Evolutionary conservation across 2,888 invertebrate species (phyloP).

Genomic region (Ichneumon xanthorius): DNA sequence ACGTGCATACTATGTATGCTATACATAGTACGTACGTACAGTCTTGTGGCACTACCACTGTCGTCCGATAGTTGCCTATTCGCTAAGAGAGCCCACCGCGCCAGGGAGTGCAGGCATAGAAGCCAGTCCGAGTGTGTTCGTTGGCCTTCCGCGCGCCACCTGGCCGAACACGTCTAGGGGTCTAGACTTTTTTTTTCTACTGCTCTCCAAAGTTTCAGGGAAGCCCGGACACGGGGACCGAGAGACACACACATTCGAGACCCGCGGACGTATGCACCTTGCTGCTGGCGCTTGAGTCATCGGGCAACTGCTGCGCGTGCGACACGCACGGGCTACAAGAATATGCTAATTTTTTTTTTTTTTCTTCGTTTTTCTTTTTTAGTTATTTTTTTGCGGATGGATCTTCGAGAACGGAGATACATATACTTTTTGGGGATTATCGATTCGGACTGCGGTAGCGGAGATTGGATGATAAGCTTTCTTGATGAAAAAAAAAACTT

Average conservation of each 20-base stretch:
- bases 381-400: conserved; percentile 4
- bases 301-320: conserved; percentile 58
- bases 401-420: background rate
- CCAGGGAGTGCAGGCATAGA: background rate
- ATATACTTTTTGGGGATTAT: background rate
- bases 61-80: background rate
- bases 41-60: conserved; percentile 22
- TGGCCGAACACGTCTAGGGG: conserved; percentile 75
- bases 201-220: conserved; percentile 62
- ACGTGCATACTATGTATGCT: conserved; percentile 56
- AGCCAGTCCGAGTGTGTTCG: conserved; percentile 21
- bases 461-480: background rate
- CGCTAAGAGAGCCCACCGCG: background rate
- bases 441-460: background rate
- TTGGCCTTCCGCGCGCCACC: conserved; percentile 76
- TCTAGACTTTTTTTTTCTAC: conserved; percentile 69
- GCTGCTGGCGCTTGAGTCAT: conserved; percentile 62
- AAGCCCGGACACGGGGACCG: conserved; percentile 2
- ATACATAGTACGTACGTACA: conserved; percentile 37
- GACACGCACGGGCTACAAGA: conserved; percentile 57
- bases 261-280: conserved; percentile 12
- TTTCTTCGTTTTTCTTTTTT: conserved; percentile 1
- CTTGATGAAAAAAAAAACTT: too few relatives aligned
- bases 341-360: conserved; percentile 19
- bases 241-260: conserved; percentile 5